These are phyloP conservation scores for Aromia moschata DNA, from an alignment of 2,888 invertebrate species.

Conservation along the genomic window DNA sequence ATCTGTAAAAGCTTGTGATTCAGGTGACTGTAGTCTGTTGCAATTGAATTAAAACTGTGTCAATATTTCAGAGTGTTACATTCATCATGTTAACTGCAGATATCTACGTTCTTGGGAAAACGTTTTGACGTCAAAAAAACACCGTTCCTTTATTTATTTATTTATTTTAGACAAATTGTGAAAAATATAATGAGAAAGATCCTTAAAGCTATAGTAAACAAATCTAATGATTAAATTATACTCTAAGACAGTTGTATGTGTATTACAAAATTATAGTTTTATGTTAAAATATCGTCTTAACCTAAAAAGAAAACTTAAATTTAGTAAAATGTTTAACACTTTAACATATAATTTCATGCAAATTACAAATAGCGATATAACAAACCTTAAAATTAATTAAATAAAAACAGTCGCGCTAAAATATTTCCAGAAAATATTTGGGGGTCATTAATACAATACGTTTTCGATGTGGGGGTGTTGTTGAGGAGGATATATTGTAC, in stretches of 20 bases:
- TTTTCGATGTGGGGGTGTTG: constrained; percentile 28
- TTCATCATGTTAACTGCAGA: too few relatives aligned
- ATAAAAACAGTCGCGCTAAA: constrained; percentile 26
- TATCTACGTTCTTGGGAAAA: too few relatives aligned
- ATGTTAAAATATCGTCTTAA: constrained; percentile 35
- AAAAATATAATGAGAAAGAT: constrained; percentile 10
- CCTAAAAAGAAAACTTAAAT: constrained; percentile 40
- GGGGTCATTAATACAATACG: constrained; percentile 26
- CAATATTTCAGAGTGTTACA: too few relatives aligned
- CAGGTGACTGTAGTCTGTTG: too few relatives aligned
- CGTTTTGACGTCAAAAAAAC: neutral
- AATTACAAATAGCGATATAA: constrained; percentile 22
- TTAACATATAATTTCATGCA: constrained; percentile 40
- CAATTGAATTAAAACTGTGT: too few relatives aligned
- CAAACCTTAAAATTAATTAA: constrained; percentile 31
- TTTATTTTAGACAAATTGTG: constrained; percentile 6
- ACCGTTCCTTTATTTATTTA: neutral
- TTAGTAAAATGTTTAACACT: constrained; percentile 19
- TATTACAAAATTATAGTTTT: constrained; percentile 53
- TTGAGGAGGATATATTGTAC: constrained; percentile 46
- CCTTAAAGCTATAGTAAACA: constrained; percentile 8
- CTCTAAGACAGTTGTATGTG: constrained; percentile 59
- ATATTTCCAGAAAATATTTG: constrained; percentile 40
- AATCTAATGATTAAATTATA: constrained; percentile 28
- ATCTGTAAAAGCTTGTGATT: too few relatives aligned